Base-by-base conservation (phyloP, 2,888 invertebrate genomes). In the Ophion ellenae region DNA sequence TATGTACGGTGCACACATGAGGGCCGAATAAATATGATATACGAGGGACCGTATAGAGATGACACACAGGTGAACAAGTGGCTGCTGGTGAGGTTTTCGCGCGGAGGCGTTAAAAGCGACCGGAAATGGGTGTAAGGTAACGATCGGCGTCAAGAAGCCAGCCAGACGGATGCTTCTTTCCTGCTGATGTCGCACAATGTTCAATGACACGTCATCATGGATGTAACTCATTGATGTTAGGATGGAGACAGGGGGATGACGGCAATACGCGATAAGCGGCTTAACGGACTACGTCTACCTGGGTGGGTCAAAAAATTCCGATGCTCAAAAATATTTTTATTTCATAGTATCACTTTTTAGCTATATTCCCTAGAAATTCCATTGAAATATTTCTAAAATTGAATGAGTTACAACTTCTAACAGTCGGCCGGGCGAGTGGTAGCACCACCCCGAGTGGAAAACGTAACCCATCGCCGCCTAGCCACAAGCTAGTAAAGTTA, bases 21-120 rank as follows among this genome's bases (percentile, higher is more conserved):
- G 24, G 14, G 45, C 75, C 4, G 69, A 83, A 77, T 66, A 76
- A 76, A 40, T 20, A 61, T 64, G 79, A 80, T 61, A 83, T 67
- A 77, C 75, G 79, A 80, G 71, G 80, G 76, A 83, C 14, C 28
- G 47, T 67, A 11, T 47, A 81, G 80, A 74, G 83, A 86, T 83
- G 86, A 86, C 86, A 59, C 81, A 47, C 81, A 24, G 20, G 86
- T 76, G 79, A 86, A 83, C 85, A 83, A 86, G 80, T 64, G 70
- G 61, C 32, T n/a, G 53, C 28, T 64, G 59, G 45, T 24, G 69
- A 45, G 83, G 53, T 61, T 83, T 74, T 71, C 59, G 36, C 17
- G 47, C 67, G 64, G 66, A 69, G 81, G 83, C 81, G 83, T 81
- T 69, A 75, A 77, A 74, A 77, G 63, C 80, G 61, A 80, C 82